These are phyloP conservation scores for Lasioglossum pauxillum DNA, from an alignment of 2,888 invertebrate genomes.

Conservation along the genomic window DNA sequence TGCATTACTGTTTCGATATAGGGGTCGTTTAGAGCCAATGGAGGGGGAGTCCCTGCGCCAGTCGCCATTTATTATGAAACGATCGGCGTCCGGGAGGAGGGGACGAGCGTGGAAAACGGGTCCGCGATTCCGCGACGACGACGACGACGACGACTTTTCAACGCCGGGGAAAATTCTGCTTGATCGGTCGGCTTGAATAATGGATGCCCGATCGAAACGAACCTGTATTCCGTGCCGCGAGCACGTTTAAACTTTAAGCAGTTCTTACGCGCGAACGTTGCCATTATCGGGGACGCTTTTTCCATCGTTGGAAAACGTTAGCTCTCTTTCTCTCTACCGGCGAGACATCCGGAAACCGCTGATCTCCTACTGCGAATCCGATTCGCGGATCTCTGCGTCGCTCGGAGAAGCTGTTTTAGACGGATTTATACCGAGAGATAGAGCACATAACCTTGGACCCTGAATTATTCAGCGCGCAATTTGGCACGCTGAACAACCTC, in stretches of 20 bases:
- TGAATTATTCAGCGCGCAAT: conserved; percentile 60
- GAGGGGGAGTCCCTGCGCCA: background rate
- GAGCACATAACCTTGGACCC: conserved; percentile 25
- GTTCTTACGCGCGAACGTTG: conserved; percentile 53
- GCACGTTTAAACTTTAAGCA: conserved; percentile 66
- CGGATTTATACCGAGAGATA: conserved; percentile 42
- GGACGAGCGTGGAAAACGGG: conserved; percentile 9
- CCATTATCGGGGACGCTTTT: conserved; percentile 45
- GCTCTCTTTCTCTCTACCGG: background rate
- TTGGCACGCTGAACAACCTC: conserved; percentile 48
- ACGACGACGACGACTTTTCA: conserved; percentile 37
- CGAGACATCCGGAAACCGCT: background rate
- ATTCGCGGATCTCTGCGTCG: conserved; percentile 16
- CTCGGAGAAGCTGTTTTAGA: conserved; percentile 36
- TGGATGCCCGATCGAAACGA: conserved; percentile 66
- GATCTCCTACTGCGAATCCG: conserved; percentile 2
- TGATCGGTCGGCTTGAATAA: conserved; percentile 71
- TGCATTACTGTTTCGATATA: conserved; percentile 12
- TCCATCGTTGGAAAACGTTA: background rate
- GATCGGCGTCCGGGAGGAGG: conserved; percentile 30
- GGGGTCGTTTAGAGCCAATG: background rate
- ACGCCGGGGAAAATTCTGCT: conserved; percentile 58
- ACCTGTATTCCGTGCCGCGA: conserved; percentile 61
- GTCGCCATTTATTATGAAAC: conserved; percentile 66
- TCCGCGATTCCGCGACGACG: conserved; percentile 18